Base-by-base conservation (phyloP, 2,888 invertebrate species). In the Microplitis deprimator region DNA sequence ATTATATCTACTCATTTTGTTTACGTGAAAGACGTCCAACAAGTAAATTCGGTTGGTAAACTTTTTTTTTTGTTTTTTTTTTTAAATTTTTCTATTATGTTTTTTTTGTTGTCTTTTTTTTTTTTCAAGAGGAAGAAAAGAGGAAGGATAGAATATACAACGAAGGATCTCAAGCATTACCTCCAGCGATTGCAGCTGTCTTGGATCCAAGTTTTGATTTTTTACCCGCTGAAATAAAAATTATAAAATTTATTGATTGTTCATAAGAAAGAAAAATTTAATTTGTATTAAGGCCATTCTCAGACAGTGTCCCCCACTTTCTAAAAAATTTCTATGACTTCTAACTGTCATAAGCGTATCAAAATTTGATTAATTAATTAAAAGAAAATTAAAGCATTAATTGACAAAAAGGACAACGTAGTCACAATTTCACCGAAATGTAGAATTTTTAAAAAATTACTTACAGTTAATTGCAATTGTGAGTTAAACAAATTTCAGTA, bases 101-200 rank as follows among this genome's bases (percentile, higher is more conserved):
- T 61, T 74, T 75, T 75, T 41, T 79, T 78, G 75, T 68, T 78
- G 72, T 61, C 65, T 76, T 29, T 76, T 79, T 77, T 78, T 77
- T 77, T 80, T 76, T 20, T 20, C 1, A 73, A 72, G 72, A 73
- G 77, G 81, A 82, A 79, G 76, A 81, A 77, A 62, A 77, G 77
- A 80, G 79, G 80, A 79, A 82, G 79, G 75, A 77, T 74, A 79
- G 75, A 80, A 81, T 80, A 73, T 81, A 82, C 73, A 84, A 79
- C 82, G 77, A 81, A 83, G 83, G 79, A 82, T 82, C 85, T 90
- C 89, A 90, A 90, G 90, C 89, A 89, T 90, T 90, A 90, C 90
- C 90, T 90, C 90, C 90, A 85, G 90, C 88, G 74, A 88, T 85
- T 79, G 89, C 89, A 71, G 89, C 85, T 76, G 88, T 85, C 84